Conservation (phyloP, 2,113 vertebrate species). For the Alosa alosa region DNA sequence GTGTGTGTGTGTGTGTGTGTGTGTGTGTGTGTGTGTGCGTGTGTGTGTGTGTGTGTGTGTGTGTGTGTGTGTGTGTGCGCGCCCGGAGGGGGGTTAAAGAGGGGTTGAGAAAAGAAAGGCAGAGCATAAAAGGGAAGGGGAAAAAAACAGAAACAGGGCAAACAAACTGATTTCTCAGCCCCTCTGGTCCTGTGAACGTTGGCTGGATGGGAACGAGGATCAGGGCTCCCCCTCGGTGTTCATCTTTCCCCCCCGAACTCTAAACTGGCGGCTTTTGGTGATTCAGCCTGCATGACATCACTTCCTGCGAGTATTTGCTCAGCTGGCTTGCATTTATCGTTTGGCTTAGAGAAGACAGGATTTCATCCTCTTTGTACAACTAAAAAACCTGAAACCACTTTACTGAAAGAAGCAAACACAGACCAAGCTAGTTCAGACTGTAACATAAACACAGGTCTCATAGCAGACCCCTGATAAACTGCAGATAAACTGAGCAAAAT, state of each 20-base stretch:
- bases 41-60: constrained; percentile 2
- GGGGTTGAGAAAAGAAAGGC: constrained; percentile 15
- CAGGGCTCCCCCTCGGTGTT: constrained; percentile 37
- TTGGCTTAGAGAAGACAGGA: constrained; percentile 20
- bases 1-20: constrained; percentile 1
- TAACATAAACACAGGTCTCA: not conserved
- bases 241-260: constrained; percentile 4
- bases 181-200: not conserved
- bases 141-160: not conserved
- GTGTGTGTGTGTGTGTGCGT: constrained; percentile 12
- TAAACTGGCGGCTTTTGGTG: constrained; percentile 35
- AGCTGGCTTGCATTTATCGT: constrained; percentile 54
- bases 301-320: constrained; percentile 56
- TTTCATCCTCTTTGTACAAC: constrained; percentile 9
- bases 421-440: constrained; percentile 1
- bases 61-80: not conserved
- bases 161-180: constrained; percentile 9
- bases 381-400: constrained; percentile 1
- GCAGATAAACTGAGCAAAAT: not conserved
- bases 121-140: not conserved
- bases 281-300: constrained; percentile 47
- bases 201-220: constrained; percentile 21
- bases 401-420: not conserved
- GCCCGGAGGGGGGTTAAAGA: not conserved
- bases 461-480: not conserved